Conservation (phyloP, 2,113 vertebrate species). For the Sphaerodactylus townsendi region DNA sequence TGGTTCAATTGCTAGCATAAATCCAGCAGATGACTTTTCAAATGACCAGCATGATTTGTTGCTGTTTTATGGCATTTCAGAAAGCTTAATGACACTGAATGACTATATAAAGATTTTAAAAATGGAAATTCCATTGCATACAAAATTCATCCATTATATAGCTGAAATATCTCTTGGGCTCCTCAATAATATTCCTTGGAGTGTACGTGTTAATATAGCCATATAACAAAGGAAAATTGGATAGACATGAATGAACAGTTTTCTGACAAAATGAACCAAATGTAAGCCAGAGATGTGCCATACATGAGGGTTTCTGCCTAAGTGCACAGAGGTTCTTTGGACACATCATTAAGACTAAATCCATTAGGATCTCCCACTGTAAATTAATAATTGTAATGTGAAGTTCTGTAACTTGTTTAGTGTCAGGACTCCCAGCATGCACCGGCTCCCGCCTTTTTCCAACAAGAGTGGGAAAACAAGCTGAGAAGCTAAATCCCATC, state of each 20-base stretch:
- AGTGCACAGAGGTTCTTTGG: not conserved
- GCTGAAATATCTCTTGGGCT: slow-evolving; percentile 23
- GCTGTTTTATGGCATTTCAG: not conserved
- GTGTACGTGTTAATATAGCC: not conserved
- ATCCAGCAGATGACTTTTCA: slow-evolving; percentile 10
- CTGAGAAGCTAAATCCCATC: too few relatives aligned
- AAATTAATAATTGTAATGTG: not conserved
- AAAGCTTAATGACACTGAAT: fast-evolving
- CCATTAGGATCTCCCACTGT: not conserved
- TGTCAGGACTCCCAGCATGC: too few relatives aligned
- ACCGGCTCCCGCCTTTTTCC: too few relatives aligned
- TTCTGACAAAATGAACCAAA: not conserved
- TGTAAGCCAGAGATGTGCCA: not conserved
- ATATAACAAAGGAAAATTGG: not conserved
- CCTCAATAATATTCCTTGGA: not conserved
- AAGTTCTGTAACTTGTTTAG: not conserved
- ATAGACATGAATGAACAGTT: not conserved
- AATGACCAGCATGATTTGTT: slow-evolving; percentile 5
- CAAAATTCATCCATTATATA: slow-evolving; percentile 34
- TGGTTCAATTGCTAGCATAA: slow-evolving; percentile 4
- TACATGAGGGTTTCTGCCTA: not conserved
- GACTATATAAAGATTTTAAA: slow-evolving; percentile 28
- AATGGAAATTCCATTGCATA: slow-evolving; percentile 2
- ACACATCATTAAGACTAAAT: not conserved
- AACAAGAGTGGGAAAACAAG: too few relatives aligned